These are phyloP conservation scores for Anastrepha obliqua DNA, from an alignment of 1,140 invertebrate species.

Conservation along the genomic window DNA sequence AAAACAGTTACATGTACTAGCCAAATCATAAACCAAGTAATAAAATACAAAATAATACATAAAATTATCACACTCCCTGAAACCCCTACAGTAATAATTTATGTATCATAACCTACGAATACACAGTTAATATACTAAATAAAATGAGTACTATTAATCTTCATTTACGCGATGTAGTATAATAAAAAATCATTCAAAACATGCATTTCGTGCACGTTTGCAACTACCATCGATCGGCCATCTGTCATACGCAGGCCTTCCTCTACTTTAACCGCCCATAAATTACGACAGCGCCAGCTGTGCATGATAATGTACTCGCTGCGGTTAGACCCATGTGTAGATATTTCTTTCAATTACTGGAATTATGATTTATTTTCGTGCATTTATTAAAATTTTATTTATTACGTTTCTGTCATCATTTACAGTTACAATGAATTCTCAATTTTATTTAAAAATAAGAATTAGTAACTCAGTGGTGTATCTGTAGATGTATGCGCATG, in stretches of 20 bases:
- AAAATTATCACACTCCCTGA: too few species aligned
- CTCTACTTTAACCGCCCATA: not conserved
- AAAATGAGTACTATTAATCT: not conserved
- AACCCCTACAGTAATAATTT: too few species aligned
- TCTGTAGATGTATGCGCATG: too few species aligned
- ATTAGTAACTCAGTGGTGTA: not conserved
- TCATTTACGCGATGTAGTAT: not conserved
- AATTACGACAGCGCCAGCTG: constrained; percentile 15
- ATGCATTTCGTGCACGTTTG: not conserved
- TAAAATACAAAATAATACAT: too few species aligned
- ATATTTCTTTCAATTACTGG: not conserved
- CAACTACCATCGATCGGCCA: not conserved
- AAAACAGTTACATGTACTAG: too few species aligned
- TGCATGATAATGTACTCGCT: not conserved
- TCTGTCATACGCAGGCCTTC: not conserved
- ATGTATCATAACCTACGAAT: too few species aligned
- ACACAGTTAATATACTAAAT: too few species aligned
- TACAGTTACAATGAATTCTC: not conserved
- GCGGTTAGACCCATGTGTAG: not conserved
- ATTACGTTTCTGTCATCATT: not conserved
- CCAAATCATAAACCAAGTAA: too few species aligned
- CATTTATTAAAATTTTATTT: not conserved
- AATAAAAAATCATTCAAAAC: not conserved
- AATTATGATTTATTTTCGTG: constrained; percentile 32
- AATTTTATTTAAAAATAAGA: not conserved